Percentiles rank a stretch among this genome's conserved stretches.
Evolutionary conservation across 2,888 invertebrate species (phyloP).

Genomic region (Incurvaria masculella): DNA sequence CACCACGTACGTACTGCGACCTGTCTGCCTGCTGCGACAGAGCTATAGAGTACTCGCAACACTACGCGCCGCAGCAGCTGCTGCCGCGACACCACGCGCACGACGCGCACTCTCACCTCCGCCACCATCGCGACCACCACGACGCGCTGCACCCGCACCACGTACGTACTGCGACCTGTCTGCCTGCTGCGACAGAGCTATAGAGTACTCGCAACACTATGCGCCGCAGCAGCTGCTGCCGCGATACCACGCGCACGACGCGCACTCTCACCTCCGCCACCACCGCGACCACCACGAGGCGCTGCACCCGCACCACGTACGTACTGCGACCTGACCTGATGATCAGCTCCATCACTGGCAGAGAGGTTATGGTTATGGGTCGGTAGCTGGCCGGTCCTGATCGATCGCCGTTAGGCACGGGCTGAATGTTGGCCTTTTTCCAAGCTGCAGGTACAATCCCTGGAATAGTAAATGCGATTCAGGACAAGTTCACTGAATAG

Average conservation of each 20-base stretch:
- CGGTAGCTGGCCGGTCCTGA: too few species aligned
- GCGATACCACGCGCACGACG: slow-evolving; percentile 44
- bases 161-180: slow-evolving; percentile 24
- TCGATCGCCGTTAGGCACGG: too few species aligned
- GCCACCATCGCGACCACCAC: slow-evolving; percentile 47
- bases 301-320: slow-evolving; percentile 46
- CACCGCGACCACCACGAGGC: slow-evolving; percentile 47
- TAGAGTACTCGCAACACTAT: slow-evolving; percentile 48
- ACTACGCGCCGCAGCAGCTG: slow-evolving; percentile 49
- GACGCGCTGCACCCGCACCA: slow-evolving; percentile 47
- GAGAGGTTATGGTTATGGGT: too few species aligned
- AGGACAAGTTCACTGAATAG: too few species aligned
- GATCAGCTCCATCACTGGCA: too few species aligned
- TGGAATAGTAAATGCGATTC: too few species aligned
- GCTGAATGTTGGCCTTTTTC: too few species aligned
- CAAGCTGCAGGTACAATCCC: too few species aligned
- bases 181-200: slow-evolving; percentile 28
- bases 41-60: slow-evolving; percentile 44
- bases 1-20: slow-evolving; percentile 36
- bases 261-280: slow-evolving; percentile 43
- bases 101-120: slow-evolving; percentile 44
- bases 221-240: slow-evolving; percentile 47
- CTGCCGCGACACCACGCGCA: slow-evolving; percentile 45
- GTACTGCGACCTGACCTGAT: slow-evolving; percentile 18
- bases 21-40: slow-evolving; percentile 19